phyloP scores from a whole-genome alignment of 2,113 vertebrate species.

The Mus pahari region DNA sequence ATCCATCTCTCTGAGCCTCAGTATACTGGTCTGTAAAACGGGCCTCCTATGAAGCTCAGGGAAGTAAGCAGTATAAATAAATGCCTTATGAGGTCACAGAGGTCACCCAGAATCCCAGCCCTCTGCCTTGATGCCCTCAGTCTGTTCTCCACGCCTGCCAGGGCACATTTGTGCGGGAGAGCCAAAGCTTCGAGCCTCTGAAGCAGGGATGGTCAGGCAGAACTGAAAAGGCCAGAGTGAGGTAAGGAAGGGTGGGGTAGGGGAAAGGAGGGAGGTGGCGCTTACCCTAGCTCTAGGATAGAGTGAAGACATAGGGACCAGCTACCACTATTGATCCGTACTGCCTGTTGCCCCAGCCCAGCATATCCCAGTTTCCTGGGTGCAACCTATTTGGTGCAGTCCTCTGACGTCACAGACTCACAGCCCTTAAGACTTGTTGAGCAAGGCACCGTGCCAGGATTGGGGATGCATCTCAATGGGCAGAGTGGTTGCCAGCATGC shows the following conservation, averaged over 20 bases:
- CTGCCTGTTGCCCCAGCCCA: background rate
- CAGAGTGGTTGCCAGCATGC: background rate
- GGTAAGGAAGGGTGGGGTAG: background rate
- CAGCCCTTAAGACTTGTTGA: background rate
- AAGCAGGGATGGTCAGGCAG: background rate
- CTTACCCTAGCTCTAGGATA: background rate
- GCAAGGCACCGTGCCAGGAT: background rate
- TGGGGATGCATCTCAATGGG: background rate
- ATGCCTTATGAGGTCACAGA: background rate
- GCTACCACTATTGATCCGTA: too few species aligned
- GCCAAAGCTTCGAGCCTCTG: background rate
- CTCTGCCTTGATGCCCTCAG: background rate
- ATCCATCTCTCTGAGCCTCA: background rate
- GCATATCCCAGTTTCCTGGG: background rate
- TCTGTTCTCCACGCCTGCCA: fast-evolving
- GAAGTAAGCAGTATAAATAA: background rate
- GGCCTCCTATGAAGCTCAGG: background rate
- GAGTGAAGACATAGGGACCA: background rate
- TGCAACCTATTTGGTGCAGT: background rate
- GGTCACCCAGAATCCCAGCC: background rate
- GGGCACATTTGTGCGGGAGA: fast-evolving
- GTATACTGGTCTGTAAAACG: background rate
- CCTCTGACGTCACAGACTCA: background rate
- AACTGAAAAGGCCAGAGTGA: background rate
- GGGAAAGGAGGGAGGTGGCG: background rate